Conservation (phyloP, 2,113 vertebrate genomes). For the Forbesichthys agassizii region DNA sequence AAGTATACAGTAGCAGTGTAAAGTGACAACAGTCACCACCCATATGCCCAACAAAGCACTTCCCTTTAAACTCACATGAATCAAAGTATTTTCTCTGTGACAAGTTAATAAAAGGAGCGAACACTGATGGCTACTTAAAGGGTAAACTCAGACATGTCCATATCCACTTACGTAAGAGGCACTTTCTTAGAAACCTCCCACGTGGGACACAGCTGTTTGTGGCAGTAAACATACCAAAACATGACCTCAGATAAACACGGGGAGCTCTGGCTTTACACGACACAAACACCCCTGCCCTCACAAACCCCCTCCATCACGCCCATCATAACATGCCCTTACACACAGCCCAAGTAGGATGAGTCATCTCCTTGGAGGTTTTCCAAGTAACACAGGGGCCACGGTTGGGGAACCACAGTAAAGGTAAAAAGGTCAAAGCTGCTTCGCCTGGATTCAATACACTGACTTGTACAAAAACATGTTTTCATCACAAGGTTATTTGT, state of each 20-base stretch:
- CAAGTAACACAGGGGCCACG: slow-evolving; percentile 5
- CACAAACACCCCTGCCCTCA: not conserved
- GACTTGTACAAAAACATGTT: not conserved
- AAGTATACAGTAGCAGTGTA: no score
- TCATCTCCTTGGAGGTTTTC: slow-evolving; percentile 15
- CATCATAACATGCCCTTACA: not conserved
- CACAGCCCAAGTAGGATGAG: not conserved
- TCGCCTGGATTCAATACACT: no score
- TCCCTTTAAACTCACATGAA: slow-evolving; percentile 1
- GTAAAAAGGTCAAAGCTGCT: no score
- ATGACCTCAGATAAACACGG: not conserved
- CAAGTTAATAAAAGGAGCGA: not conserved
- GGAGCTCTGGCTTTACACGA: not conserved
- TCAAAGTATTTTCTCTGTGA: not conserved
- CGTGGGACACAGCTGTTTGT: not conserved
- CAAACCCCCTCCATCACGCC: slow-evolving; percentile 3
- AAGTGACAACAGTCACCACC: not conserved
- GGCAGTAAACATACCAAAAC: slow-evolving; percentile 8
- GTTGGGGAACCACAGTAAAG: no score
- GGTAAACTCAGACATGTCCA: not conserved
- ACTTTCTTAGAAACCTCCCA: not conserved
- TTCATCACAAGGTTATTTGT: not conserved
- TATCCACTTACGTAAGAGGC: not conserved
- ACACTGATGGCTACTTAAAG: not conserved
- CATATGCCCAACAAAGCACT: not conserved